These are phyloP conservation scores for Octonoba sinensis DNA, from an alignment of 2,888 invertebrate species.

Conservation along the genomic window DNA sequence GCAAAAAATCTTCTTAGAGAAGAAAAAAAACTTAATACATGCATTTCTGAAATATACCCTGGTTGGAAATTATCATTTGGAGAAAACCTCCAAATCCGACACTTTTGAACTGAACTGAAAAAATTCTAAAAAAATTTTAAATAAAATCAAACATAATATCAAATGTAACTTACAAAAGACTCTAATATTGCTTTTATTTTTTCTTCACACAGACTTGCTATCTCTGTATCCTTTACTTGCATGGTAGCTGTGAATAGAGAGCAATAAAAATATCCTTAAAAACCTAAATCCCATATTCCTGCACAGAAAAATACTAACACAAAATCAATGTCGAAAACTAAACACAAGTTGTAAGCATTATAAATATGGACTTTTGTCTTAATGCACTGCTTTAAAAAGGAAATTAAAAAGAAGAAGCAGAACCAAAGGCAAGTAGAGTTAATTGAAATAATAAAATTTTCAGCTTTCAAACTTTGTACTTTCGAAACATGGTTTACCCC, in stretches of 20 bases:
- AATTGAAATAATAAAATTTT: too few species aligned
- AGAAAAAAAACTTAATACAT: too few species aligned
- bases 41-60: background rate
- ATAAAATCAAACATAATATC: background rate
- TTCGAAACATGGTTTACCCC: too few species aligned
- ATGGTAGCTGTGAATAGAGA: constrained; percentile 78
- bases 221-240: constrained; percentile 88
- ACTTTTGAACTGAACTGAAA: background rate
- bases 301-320: background rate
- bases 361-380: too few species aligned
- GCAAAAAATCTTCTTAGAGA: too few species aligned
- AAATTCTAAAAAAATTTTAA: background rate
- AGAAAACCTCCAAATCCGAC: too few species aligned
- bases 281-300: background rate
- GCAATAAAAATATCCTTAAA: background rate
- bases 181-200: constrained; percentile 80
- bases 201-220: constrained; percentile 87
- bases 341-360: background rate
- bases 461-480: too few species aligned
- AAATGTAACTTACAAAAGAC: constrained; percentile 75
- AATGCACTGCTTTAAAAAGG: too few species aligned
- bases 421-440: too few species aligned
- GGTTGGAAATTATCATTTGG: background rate
- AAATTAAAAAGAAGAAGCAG: too few species aligned
- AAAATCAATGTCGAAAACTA: background rate